These are phyloP conservation scores for Drosophila tani DNA, from an alignment of 1,140 invertebrate species.

Conservation along the genomic window DNA sequence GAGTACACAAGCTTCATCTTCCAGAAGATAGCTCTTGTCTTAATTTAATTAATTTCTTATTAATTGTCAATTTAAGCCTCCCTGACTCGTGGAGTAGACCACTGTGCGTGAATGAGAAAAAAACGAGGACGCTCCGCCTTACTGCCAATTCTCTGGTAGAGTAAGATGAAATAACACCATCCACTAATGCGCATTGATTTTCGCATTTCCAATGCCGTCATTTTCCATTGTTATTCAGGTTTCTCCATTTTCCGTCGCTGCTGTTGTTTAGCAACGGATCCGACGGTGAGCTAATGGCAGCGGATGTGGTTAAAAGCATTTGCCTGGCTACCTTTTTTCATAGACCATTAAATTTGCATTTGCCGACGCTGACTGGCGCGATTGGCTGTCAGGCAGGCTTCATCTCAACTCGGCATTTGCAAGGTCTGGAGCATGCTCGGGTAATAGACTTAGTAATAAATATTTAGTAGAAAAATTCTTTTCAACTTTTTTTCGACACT, in stretches of 20 bases:
- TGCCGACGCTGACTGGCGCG: conserved; percentile 69
- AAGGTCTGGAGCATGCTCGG: conserved; percentile 6
- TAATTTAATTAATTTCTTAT: no score
- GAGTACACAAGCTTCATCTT: no score
- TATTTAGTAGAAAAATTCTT: conserved; percentile 41
- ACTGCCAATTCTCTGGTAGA: conserved; percentile 20
- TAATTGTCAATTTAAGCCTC: no score
- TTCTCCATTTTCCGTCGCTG: conserved; percentile 23
- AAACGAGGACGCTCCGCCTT: not conserved
- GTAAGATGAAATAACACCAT: conserved; percentile 70
- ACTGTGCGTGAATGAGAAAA: no score
- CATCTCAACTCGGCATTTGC: conserved; percentile 12
- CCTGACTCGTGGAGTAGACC: no score
- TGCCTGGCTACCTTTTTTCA: conserved; percentile 76
- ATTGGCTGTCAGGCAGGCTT: conserved; percentile 52
- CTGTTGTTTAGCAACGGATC: conserved; percentile 40
- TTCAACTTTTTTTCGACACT: no score
- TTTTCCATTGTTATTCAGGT: conserved; percentile 64
- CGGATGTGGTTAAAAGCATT: conserved; percentile 83
- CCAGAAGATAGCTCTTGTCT: no score
- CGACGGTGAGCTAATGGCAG: conserved; percentile 67
- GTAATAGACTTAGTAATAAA: conserved; percentile 43
- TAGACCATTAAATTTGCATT: conserved; percentile 83
- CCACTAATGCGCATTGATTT: conserved; percentile 81
- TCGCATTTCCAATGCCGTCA: conserved; percentile 71